Evolutionary conservation across 1,140 invertebrate species (phyloP).

Genomic region (Zaprionus tsacasi): DNA sequence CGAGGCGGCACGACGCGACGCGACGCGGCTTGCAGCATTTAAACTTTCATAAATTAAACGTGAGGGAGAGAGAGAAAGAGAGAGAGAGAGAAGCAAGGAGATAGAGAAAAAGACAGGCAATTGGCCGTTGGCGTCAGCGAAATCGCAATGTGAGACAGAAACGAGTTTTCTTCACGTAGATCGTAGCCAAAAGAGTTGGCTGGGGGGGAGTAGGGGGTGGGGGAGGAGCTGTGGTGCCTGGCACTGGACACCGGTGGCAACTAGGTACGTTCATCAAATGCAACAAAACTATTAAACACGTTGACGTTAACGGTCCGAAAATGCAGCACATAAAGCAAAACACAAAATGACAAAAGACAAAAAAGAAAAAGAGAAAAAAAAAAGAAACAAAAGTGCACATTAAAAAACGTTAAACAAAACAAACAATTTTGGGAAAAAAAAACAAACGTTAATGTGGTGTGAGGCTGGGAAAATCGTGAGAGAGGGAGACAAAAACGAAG

Average conservation of each 20-base stretch:
- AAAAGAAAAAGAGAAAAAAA: constrained; percentile 18
- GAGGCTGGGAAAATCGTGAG: constrained; percentile 34
- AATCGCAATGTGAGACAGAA: constrained; percentile 60
- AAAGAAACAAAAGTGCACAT: constrained; percentile 35
- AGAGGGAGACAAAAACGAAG: constrained; percentile 19
- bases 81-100: constrained; percentile 8
- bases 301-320: constrained; percentile 73
- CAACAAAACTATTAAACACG: constrained; percentile 66
- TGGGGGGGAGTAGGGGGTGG: not conserved
- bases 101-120: constrained; percentile 41
- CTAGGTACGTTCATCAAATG: constrained; percentile 62
- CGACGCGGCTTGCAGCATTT: constrained; percentile 63
- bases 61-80: not conserved
- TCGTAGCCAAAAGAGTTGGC: not conserved
- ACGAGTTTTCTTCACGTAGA: constrained; percentile 50
- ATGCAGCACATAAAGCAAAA: constrained; percentile 63
- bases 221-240: not conserved
- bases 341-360: constrained; percentile 27
- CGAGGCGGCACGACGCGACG: constrained; percentile 61
- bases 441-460: constrained; percentile 43
- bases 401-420: constrained; percentile 42
- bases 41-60: constrained; percentile 80
- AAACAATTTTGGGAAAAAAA: constrained; percentile 47
- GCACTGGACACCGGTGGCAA: constrained; percentile 39
- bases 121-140: constrained; percentile 55